Conservation (phyloP, 92 coral and sea anemone genomes). For the Paramuricea clavata region DNA sequence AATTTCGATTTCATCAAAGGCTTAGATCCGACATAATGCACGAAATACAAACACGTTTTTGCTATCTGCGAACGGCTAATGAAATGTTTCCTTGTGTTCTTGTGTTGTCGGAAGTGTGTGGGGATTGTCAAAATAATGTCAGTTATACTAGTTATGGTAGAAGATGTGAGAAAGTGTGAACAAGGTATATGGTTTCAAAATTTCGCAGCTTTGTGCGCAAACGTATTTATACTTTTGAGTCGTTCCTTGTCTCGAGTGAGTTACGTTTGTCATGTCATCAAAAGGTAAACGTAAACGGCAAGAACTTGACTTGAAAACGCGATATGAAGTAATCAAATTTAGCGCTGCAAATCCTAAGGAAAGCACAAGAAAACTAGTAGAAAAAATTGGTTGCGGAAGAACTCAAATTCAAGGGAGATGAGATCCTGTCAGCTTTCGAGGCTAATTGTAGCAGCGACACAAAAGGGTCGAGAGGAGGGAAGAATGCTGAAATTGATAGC, state of each 20-base stretch:
- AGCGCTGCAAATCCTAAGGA: constrained; percentile 56
- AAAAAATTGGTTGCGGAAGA: constrained; percentile 64
- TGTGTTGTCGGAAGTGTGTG: too few relatives aligned
- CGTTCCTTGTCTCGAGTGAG: too few relatives aligned
- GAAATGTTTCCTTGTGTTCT: too few relatives aligned
- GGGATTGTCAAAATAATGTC: too few relatives aligned
- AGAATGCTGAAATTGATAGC: background rate
- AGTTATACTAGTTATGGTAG: too few relatives aligned
- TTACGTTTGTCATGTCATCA: constrained; percentile 27
- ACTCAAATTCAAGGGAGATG: constrained; percentile 69
- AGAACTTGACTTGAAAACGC: constrained; percentile 61
- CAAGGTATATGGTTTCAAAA: too few relatives aligned
- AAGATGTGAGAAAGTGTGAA: too few relatives aligned
- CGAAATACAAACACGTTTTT: background rate
- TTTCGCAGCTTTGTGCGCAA: too few relatives aligned
- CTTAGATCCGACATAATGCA: background rate
- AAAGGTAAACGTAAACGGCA: constrained; percentile 55
- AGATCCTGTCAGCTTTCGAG: constrained; percentile 53
- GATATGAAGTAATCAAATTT: constrained; percentile 57
- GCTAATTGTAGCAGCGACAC: constrained; percentile 53
- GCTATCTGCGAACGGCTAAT: background rate
- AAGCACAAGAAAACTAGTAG: constrained; percentile 63
- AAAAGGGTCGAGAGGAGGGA: constrained; percentile 30
- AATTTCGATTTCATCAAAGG: background rate
- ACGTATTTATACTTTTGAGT: too few relatives aligned